These are phyloP conservation scores for Operophtera brumata DNA, from an alignment of 2,888 invertebrate species.

Conservation along the genomic window DNA sequence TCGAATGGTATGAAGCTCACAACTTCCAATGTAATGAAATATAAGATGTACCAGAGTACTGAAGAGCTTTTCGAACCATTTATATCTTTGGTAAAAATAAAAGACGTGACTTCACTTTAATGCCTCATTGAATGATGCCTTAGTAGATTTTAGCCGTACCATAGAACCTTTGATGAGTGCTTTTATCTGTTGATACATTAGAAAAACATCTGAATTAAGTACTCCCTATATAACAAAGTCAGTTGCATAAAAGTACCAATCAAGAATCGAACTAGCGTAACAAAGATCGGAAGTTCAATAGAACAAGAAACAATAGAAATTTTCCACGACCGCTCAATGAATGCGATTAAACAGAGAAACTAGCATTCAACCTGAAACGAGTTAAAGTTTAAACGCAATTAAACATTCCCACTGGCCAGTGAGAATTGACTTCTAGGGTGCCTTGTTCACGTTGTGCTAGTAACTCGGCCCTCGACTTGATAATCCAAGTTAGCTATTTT, in stretches of 20 bases:
- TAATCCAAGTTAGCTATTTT: no score
- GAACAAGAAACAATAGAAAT: slow-evolving; percentile 13
- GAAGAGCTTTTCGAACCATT: no score
- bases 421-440: slow-evolving; percentile 16
- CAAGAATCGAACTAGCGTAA: slow-evolving; percentile 1
- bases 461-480: background rate
- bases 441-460: slow-evolving; percentile 2
- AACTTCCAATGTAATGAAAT: no score
- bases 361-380: slow-evolving; percentile 22
- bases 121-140: no score
- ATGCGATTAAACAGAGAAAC: slow-evolving; percentile 19
- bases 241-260: background rate
- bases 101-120: no score
- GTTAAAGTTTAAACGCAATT: slow-evolving; percentile 32
- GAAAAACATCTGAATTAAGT: background rate
- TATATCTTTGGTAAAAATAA: no score
- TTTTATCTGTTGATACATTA: background rate
- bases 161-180: no score
- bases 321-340: slow-evolving; percentile 19
- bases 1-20: no score
- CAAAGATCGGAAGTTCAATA: slow-evolving; percentile 10
- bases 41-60: no score
- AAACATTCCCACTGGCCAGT: slow-evolving; percentile 28
- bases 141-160: no score
- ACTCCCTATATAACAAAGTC: background rate